These are phyloP conservation scores for Melanostoma scalare DNA, from an alignment of 2,888 invertebrate genomes.

Conservation along the genomic window DNA sequence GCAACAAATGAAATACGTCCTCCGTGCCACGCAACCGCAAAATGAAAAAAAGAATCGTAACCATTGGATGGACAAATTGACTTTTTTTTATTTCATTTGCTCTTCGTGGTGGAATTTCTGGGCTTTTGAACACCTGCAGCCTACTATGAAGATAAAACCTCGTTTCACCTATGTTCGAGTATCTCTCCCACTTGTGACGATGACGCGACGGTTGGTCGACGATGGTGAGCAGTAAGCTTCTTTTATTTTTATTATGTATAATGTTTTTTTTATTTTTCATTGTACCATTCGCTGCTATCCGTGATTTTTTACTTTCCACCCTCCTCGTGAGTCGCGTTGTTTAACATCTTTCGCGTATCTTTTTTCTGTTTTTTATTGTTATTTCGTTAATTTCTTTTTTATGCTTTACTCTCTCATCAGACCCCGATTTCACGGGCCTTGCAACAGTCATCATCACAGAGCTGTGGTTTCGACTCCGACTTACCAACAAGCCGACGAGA, in stretches of 20 bases:
- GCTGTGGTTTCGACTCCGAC: slow-evolving; percentile 46
- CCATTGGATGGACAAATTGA: slow-evolving; percentile 42
- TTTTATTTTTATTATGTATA: slow-evolving; percentile 25
- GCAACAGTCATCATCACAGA: slow-evolving; percentile 65
- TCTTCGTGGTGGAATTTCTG: slow-evolving; percentile 65
- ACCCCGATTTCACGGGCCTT: slow-evolving; percentile 73
- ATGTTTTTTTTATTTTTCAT: not conserved
- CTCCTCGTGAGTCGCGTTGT: slow-evolving; percentile 45
- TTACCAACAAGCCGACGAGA: slow-evolving; percentile 19
- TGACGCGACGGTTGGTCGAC: not conserved
- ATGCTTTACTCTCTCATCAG: slow-evolving; percentile 61
- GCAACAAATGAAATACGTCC: slow-evolving; percentile 34
- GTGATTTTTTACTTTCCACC: slow-evolving; percentile 59
- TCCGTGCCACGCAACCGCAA: slow-evolving; percentile 40
- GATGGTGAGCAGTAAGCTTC: slow-evolving; percentile 24
- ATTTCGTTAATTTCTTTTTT: slow-evolving; percentile 51
- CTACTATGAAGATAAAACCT: slow-evolving; percentile 51
- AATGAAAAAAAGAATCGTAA: slow-evolving; percentile 39
- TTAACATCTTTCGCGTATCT: slow-evolving; percentile 63
- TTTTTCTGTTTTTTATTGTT: slow-evolving; percentile 10
- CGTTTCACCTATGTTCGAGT: slow-evolving; percentile 62
- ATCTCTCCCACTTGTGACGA: slow-evolving; percentile 64
- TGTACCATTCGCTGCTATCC: slow-evolving; percentile 64
- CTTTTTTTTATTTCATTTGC: slow-evolving; percentile 41
- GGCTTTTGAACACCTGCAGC: slow-evolving; percentile 70